Percentiles rank a stretch among this genome's conserved stretches.
These are phyloP conservation scores for Teleogryllus occipitalis DNA, from an alignment of 1,140 invertebrate genomes.

Conservation along the genomic window DNA sequence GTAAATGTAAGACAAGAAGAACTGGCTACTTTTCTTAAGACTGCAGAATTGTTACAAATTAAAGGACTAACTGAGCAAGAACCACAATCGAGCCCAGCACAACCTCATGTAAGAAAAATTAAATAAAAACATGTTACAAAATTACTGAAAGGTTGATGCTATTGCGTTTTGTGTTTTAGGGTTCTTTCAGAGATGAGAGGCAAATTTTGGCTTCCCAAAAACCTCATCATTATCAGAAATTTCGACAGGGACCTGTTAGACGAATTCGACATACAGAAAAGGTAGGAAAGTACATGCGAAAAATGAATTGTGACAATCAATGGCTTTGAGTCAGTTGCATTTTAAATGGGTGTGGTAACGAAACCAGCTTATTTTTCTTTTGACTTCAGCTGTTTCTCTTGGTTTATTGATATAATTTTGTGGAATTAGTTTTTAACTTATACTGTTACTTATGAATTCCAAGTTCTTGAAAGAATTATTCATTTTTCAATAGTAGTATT, in stretches of 20 bases:
- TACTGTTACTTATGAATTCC: too few species aligned
- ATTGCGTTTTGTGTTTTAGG: background rate
- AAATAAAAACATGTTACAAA: background rate
- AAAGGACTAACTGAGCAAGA: slow-evolving; percentile 60
- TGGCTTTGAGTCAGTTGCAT: too few species aligned
- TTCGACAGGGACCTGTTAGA: background rate
- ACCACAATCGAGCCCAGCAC: background rate
- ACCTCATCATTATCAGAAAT: background rate
- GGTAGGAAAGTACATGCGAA: background rate
- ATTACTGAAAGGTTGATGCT: background rate
- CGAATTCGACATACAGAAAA: background rate
- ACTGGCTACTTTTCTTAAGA: slow-evolving; percentile 70
- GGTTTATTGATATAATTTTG: too few species aligned
- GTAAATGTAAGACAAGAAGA: slow-evolving; percentile 78
- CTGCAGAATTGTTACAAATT: slow-evolving; percentile 74
- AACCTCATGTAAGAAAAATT: background rate
- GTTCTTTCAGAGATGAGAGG: background rate
- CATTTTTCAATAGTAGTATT: too few species aligned
- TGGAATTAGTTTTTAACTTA: too few species aligned
- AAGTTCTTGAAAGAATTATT: too few species aligned
- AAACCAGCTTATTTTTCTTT: too few species aligned
- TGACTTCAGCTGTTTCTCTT: too few species aligned
- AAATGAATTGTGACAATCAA: too few species aligned
- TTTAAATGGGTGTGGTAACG: too few species aligned
- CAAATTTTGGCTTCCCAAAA: background rate